Conservation (phyloP, 2,888 invertebrate species). For the Microchrysa polita region DNA sequence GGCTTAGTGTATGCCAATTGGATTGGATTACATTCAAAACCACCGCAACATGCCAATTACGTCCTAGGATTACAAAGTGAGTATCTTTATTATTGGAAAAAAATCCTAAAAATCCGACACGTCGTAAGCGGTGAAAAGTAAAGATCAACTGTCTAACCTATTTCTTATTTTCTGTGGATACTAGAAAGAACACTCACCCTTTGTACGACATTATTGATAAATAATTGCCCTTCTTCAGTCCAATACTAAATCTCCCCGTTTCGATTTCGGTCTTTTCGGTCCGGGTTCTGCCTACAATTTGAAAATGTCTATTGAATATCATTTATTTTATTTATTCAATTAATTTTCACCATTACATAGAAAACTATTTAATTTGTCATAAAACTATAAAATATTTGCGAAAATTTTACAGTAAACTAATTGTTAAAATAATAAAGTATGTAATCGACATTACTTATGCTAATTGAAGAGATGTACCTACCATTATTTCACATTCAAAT, state of each 20-base stretch:
- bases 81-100: no score
- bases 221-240: no score
- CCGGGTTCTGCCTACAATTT: no score
- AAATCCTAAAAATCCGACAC: no score
- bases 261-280: no score
- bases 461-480: neutral
- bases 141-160: no score
- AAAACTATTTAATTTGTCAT: neutral
- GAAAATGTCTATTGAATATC: no score
- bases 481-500: neutral
- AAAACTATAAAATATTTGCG: constrained; percentile 1
- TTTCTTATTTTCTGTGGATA: no score
- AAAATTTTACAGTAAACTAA: neutral
- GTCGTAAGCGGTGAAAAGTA: no score
- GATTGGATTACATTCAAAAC: constrained; percentile 58
- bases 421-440: neutral
- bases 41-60: constrained; percentile 62
- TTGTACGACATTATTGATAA: no score
- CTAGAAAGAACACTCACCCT: no score
- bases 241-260: no score
- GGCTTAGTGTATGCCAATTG: constrained; percentile 56
- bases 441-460: neutral
- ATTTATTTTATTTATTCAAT: neutral
- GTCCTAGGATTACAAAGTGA: constrained; percentile 74
- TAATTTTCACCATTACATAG: neutral